Base-by-base conservation (phyloP, 2,888 invertebrate genomes). In the Cataglyphis rosenhaueri region DNA sequence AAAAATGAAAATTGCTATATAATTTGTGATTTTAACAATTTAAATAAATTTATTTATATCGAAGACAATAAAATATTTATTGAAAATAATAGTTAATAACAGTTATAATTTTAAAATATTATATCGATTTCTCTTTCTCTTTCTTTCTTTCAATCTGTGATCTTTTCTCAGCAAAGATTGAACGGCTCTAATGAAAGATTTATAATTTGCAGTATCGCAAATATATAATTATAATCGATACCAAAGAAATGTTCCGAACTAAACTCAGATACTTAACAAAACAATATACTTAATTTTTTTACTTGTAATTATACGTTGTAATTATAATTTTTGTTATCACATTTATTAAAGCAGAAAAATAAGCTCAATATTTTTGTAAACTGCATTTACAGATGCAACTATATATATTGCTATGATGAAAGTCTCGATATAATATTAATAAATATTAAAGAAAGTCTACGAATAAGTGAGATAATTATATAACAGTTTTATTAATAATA, bases 341-440 rank as follows among this genome's bases (percentile, higher is more conserved):
- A 5, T 21, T 6, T 32, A 18, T 29, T 62, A 35, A 62, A n/a
- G 25, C 25, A 29, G 41, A 44, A 38, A 44, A 0, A 35, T 9
- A 5, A 61, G 25, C 25, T 44, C 32, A 76, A 68, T 75, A 75
- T 6, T 76, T 76, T 76, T 76, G 52, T 75, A 52, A 35, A 76
- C 55, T 55, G 55, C 25, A 55, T 65, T 76, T 76, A 62, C 10
- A 6, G 25, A 76, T 65, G 38, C 38, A 76, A 65, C 21, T 52
- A 64, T 52, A n/a, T 75, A 64, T 18, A 29, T 61, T 73, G 9
- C 18, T 59, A 71, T 48, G 18, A 29, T 71, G 38, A 57, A 71
- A 18, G 12, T 38, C 35, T 71, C n/a, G n/a, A 57, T 21, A 57
- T 35, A 15, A 57, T 41, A 61, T 74, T 61, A 21, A 3, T 0